phyloP scores from a whole-genome alignment of 2,797 vertebrate species.

The Sciaenops ocellatus region DNA sequence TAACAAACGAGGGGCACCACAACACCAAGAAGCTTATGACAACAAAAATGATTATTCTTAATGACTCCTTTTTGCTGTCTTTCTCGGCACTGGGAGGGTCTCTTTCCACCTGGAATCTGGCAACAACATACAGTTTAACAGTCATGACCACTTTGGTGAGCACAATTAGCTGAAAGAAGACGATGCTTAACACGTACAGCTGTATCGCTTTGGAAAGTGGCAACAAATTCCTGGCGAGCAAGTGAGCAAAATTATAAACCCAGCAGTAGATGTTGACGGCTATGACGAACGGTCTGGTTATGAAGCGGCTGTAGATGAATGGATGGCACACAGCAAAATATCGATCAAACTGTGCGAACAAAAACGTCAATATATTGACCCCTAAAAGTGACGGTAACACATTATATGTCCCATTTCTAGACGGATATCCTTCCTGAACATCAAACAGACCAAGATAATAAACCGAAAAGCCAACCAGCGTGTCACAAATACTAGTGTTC shows the following conservation, averaged over 20 bases:
- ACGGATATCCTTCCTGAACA: conserved; percentile 74
- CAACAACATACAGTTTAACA: conserved; percentile 73
- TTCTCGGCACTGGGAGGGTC: conserved; percentile 65
- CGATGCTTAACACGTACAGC: conserved; percentile 57
- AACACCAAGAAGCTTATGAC: conserved; percentile 79
- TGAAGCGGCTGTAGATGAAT: conserved; percentile 66
- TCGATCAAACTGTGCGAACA: conserved; percentile 73
- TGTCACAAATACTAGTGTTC: conserved; percentile 81
- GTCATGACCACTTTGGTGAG: conserved; percentile 74
- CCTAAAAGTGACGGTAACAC: conserved; percentile 61
- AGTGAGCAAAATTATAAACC: conserved; percentile 66
- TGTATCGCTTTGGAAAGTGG: conserved; percentile 52
- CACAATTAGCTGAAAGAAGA: conserved; percentile 58
- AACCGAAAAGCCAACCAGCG: conserved; percentile 61
- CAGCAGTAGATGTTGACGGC: conserved; percentile 75
- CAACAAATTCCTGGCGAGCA: conserved; percentile 44
- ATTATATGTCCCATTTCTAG: conserved; percentile 56
- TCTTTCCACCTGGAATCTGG: conserved; percentile 65
- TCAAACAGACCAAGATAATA: conserved; percentile 73
- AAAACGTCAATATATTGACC: conserved; percentile 70
- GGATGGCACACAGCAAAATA: conserved; percentile 71
- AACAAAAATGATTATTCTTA: conserved; percentile 80
- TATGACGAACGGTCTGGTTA: conserved; percentile 65
- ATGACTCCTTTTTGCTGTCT: conserved; percentile 71
- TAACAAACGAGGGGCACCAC: conserved; percentile 75